Conservation (phyloP, 2,888 invertebrate species). For the Deladenus siricidicola region DNA sequence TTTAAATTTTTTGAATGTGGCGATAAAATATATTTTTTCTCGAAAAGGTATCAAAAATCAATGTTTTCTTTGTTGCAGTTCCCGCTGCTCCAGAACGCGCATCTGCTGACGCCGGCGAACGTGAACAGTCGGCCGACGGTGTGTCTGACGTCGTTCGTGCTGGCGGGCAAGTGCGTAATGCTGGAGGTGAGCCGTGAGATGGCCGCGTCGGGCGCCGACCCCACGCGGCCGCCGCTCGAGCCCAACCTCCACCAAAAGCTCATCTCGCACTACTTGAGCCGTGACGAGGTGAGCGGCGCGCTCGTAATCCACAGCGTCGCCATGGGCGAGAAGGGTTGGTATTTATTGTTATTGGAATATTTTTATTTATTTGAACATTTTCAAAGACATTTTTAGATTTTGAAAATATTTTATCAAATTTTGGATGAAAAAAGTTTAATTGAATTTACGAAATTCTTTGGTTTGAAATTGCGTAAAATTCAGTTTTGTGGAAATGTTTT, state of each 20-base stretch:
- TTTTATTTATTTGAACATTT: not conserved
- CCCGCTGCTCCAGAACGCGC: slow-evolving; percentile 22
- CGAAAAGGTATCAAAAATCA: not conserved
- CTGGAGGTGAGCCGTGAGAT: slow-evolving; percentile 38
- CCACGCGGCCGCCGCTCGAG: not conserved
- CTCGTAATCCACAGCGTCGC: slow-evolving; percentile 15
- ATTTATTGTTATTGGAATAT: not conserved
- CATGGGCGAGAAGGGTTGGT: slow-evolving; percentile 7
- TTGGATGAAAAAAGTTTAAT: not conserved
- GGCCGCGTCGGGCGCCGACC: not conserved
- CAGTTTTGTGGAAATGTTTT: not conserved
- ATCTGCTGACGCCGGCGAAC: slow-evolving; percentile 16
- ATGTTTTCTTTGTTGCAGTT: slow-evolving; percentile 16
- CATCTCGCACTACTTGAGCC: slow-evolving; percentile 15
- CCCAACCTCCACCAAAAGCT: slow-evolving; percentile 18
- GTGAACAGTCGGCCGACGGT: slow-evolving; percentile 88
- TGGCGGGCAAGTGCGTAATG: slow-evolving; percentile 64
- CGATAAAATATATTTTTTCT: no score
- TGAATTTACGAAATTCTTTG: no score
- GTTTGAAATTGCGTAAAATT: no score
- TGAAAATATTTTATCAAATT: not conserved
- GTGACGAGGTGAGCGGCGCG: slow-evolving; percentile 11
- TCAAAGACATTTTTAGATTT: not conserved
- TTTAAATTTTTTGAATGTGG: not conserved
- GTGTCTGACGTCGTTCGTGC: slow-evolving; percentile 90